Evolutionary conservation across 2,888 invertebrate genomes (phyloP), one percentile per base, ranked within the genome.

Genomic region (Phengaris alcon): DNA sequence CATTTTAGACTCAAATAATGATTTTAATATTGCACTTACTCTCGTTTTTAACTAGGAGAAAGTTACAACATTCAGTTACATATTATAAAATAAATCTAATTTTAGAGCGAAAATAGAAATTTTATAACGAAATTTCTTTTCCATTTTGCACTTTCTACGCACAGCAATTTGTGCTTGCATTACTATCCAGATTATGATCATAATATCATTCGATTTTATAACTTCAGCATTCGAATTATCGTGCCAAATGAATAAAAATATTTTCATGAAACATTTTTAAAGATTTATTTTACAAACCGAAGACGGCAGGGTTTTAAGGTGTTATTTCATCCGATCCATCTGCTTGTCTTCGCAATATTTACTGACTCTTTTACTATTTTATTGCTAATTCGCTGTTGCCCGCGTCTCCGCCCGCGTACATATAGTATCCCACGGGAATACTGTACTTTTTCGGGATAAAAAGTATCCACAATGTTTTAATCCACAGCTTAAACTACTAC

Each of bases 131-230:
- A 52, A 72, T 54, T 72, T 70, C 70, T 70, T 70, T 72, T 72
- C 10, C 54, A 72, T 72, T 72, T 72, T 72, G 72, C 72, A 72
- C 72, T 72, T 72, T 72, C 72, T 72, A 72, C 54, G 72, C 72
- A 72, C 13, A 52, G 35, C 22, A 72, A 54, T 72, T 52, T 72
- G 54, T 54, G 72, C 54, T 72, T 54, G 64, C 64, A 6, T 64
- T 64, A 64, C 44, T 13, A 35, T 64, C 35, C 13, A 13, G 35
- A 64, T 64, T 64, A 12, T 48, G 48, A 22, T 15, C 12, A 10
- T 64, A 64, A 64, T 64, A 64, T 44, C 64, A 44, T 64, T 64
- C 1, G 64, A 64, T 64, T 64, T 64, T 44, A 35, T 64, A 13
- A 10, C 35, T 13, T 64, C 35, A 15, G 12, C 64, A 1, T 64